Evolutionary conservation across 2,113 vertebrate genomes (phyloP).

Genomic region (Synodontis membranacea): DNA sequence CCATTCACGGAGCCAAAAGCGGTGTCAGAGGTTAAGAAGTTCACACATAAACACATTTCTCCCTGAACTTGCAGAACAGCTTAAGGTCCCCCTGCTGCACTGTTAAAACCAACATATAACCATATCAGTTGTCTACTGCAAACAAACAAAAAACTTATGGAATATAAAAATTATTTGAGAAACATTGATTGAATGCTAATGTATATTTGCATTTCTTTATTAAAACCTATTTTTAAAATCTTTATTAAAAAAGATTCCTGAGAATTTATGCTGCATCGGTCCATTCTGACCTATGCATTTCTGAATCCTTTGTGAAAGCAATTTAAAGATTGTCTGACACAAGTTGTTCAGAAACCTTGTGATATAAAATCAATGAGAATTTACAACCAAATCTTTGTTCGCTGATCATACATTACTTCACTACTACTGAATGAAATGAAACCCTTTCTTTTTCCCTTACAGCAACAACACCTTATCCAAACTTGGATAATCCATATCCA

Average conservation of each 20-base stretch:
- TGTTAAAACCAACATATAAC: constrained; percentile 38
- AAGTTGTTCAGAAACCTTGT: not conserved
- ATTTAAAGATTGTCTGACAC: not conserved
- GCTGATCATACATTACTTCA: not conserved
- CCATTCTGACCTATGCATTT: not conserved
- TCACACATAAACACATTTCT: constrained; percentile 68
- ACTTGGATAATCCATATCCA: not conserved
- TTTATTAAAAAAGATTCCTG: not conserved
- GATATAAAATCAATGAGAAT: not conserved
- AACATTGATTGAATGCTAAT: not conserved
- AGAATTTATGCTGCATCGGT: not conserved
- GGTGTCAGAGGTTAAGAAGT: constrained; percentile 51
- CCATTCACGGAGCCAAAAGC: constrained; percentile 25
- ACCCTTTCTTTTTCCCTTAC: not conserved
- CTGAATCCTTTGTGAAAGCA: too few relatives aligned
- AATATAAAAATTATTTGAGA: not conserved
- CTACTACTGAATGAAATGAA: not conserved
- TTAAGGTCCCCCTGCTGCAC: constrained; percentile 43
- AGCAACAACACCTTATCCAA: not conserved
- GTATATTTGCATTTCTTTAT: not conserved
- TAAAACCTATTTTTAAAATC: too few relatives aligned
- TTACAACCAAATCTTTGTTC: not conserved
- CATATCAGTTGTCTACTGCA: not conserved
- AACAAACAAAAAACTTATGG: not conserved
- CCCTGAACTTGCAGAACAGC: constrained; percentile 56